Conservation (phyloP, 2,888 invertebrate species). For the Margaritifera margaritifera region DNA sequence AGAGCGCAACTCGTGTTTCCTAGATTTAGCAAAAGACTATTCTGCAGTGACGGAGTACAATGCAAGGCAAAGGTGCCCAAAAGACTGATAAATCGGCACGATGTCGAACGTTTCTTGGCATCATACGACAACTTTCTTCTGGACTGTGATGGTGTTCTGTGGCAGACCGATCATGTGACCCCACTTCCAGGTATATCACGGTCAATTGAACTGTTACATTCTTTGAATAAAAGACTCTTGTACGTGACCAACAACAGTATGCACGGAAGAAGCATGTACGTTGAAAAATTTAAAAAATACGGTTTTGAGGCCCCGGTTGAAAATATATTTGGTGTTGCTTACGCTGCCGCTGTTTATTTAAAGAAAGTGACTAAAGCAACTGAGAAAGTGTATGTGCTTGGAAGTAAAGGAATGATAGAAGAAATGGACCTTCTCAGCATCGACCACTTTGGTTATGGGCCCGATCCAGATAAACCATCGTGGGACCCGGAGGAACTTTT, state of each 20-base stretch:
- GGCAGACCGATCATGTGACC: constrained; percentile 57
- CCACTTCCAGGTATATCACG: constrained; percentile 47
- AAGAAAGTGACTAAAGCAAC: constrained; percentile 80
- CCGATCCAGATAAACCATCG: constrained; percentile 50
- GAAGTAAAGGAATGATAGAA: constrained; percentile 85
- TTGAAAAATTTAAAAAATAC: constrained; percentile 46
- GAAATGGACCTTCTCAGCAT: constrained; percentile 89
- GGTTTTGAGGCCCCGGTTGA: constrained; percentile 73
- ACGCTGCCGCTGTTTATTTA: constrained; percentile 85
- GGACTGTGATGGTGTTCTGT: constrained; percentile 64
- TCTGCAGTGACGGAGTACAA: background rate
- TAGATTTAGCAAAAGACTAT: no score
- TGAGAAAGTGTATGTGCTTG: constrained; percentile 87
- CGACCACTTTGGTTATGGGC: constrained; percentile 81
- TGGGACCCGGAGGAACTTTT: constrained; percentile 42
- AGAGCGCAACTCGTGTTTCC: no score
- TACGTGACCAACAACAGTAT: constrained; percentile 65
- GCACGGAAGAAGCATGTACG: constrained; percentile 41
- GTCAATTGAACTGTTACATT: constrained; percentile 43
- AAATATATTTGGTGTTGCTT: constrained; percentile 87
- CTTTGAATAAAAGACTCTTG: constrained; percentile 45
- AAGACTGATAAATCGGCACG: background rate
- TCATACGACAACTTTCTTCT: constrained; percentile 57
- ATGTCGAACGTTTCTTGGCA: constrained; percentile 31
- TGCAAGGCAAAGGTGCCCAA: background rate